Conservation (phyloP, 2,888 invertebrate species). For the Nemurella pictetii region DNA sequence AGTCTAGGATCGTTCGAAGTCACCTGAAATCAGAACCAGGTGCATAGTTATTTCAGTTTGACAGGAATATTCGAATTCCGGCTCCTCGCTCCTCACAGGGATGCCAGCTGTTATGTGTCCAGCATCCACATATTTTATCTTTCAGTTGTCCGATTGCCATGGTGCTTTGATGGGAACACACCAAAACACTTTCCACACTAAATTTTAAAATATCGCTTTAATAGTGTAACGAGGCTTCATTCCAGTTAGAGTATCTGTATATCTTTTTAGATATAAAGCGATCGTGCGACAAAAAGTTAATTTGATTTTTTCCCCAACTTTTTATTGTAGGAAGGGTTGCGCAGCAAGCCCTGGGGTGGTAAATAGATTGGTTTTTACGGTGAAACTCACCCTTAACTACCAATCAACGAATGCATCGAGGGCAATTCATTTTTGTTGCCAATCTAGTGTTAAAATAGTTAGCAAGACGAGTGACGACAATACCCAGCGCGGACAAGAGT, state of each 20-base stretch:
- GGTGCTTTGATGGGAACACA: no score
- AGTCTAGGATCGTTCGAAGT: conserved; percentile 49
- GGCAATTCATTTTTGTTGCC: neutral
- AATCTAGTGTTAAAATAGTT: neutral
- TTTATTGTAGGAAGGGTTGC: conserved; percentile 25
- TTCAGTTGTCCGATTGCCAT: no score
- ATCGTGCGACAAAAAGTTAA: neutral
- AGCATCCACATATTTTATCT: no score
- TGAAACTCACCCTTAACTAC: conserved; percentile 29
- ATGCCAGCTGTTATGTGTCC: no score
- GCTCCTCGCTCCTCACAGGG: no score
- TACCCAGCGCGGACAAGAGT: neutral
- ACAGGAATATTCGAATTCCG: no score
- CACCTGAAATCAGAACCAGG: conserved; percentile 43
- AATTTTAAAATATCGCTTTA: no score
- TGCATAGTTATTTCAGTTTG: neutral
- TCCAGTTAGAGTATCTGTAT: neutral
- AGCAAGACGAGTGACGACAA: neutral
- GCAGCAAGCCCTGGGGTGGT: conserved; percentile 22
- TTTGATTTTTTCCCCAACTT: neutral
- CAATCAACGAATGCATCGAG: neutral
- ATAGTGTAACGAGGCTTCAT: neutral
- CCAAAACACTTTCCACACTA: no score
- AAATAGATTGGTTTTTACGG: conserved; percentile 29
- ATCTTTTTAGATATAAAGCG: neutral